Evolutionary conservation across 1,140 invertebrate genomes (phyloP).

Genomic region (Aleiodes sp.): DNA sequence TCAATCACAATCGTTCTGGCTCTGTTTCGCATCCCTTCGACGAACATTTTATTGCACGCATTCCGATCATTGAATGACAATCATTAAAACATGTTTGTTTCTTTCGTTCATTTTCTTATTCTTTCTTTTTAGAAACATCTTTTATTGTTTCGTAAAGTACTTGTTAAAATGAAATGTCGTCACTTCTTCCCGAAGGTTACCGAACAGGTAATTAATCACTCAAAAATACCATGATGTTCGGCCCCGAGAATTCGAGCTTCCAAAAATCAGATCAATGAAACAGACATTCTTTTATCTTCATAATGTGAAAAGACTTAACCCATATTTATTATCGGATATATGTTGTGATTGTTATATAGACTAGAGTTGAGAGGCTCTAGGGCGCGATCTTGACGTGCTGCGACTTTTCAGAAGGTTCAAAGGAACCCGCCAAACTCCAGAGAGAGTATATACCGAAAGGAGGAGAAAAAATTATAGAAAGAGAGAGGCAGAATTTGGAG

Average conservation of each 20-base stretch:
- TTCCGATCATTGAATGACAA: conserved; percentile 20
- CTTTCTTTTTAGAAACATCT: background rate
- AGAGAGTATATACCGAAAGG: background rate
- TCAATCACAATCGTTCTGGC: background rate
- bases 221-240: background rate
- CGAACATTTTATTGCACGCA: background rate
- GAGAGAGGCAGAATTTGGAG: background rate
- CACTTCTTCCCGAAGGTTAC: conserved; percentile 9
- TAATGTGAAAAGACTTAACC: background rate
- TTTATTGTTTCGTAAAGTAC: background rate
- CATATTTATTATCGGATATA: conserved; percentile 1
- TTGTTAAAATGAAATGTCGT: conserved; percentile 22
- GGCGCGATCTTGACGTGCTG: background rate
- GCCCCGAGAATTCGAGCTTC: background rate
- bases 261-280: background rate
- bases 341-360: background rate
- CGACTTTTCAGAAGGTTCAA: conserved; percentile 14
- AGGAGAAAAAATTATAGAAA: background rate
- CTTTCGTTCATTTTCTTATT: too few relatives aligned
- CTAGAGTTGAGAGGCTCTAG: conserved; percentile 14
- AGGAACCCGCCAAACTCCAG: background rate
- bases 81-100: conserved; percentile 28
- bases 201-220: conserved; percentile 10
- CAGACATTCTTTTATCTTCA: background rate
- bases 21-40: background rate